Evolutionary conservation across 1,140 invertebrate genomes (phyloP).

Genomic region (Brachionus plicatilis): DNA sequence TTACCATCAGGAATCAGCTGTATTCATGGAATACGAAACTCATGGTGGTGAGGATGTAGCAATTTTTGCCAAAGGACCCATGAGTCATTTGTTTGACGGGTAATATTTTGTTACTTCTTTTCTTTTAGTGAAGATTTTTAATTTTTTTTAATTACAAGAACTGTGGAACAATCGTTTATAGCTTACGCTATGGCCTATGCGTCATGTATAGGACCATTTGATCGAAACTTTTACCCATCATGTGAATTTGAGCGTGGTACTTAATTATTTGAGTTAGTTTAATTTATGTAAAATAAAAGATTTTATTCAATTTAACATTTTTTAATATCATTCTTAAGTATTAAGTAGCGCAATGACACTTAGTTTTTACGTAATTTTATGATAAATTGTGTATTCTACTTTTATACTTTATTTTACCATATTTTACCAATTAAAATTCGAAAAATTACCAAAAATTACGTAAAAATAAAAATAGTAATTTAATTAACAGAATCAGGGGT

Average conservation of each 20-base stretch:
- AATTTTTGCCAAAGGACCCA: conserved; percentile 63
- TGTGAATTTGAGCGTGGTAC: not conserved
- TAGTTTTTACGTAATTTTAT: too few relatives aligned
- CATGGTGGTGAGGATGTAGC: conserved; percentile 44
- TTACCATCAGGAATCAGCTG: conserved; percentile 57
- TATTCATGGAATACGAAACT: conserved; percentile 64
- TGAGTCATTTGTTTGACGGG: conserved; percentile 69
- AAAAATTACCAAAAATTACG: too few relatives aligned
- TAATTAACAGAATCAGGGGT: too few relatives aligned
- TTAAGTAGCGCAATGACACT: too few relatives aligned
- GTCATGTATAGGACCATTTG: conserved; percentile 36
- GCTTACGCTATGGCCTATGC: conserved; percentile 29
- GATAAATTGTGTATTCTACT: too few relatives aligned
- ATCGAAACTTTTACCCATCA: not conserved
- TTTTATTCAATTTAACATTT: too few relatives aligned
- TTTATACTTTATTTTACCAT: too few relatives aligned
- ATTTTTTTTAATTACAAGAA: not conserved
- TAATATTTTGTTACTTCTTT: not conserved
- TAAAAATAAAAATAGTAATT: too few relatives aligned
- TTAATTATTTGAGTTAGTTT: not conserved
- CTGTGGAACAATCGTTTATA: conserved; percentile 34
- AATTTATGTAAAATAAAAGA: too few relatives aligned
- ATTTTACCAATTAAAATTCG: too few relatives aligned
- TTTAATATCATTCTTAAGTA: too few relatives aligned
- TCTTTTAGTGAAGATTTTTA: not conserved